Evolutionary conservation across 2,797 vertebrate species (phyloP), one percentile per base, ranked within the genome.

Genomic region (Tapera naevia): DNA sequence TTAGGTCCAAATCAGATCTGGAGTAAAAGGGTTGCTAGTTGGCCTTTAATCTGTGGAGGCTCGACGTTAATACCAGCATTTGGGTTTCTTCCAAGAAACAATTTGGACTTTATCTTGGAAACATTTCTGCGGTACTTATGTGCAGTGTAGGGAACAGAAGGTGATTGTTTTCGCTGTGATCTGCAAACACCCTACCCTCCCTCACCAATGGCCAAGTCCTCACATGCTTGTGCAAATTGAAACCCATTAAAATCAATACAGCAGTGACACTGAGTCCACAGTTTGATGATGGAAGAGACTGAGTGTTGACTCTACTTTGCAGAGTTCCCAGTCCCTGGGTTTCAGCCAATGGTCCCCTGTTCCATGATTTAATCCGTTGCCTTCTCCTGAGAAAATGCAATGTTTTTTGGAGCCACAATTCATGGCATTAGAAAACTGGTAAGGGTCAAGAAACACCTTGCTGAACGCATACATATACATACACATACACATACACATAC

Each of bases 51-150:
- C 46, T 73, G 30, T 46, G 48, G 48, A 54, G 21, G 23, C 39
- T 88, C 33, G 12, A 75, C 81, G 39, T 69, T 80, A 41, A 5
- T 72, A 45, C 53, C 7, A 1, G 11, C 0, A 0, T 73, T 71
- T 43, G 73, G 32, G 17, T 79, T 89, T 90, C 67, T 86, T 93
- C 80, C 74, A 85, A 53, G 37, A 86, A 54, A 67, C n/a, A 53
- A 17, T 74, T 95, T 90, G 89, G 41, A 69, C 87, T 86, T 92
- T 13, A 79, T 60, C 51, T 86, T 88, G 39, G 50, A 67, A 91
- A 62, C n/a, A 17, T 69, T 74, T 92, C 72, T 70, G 23, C 72
- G 51, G 56, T 67, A 37, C 39, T 85, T 66, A 41, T 24, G 19
- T 72, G 46, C 5, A 2, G 25, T 4, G 17, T 7, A 62, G 54